Base-by-base conservation (phyloP, 1,140 invertebrate species). In the Oscheius sp. region DNA sequence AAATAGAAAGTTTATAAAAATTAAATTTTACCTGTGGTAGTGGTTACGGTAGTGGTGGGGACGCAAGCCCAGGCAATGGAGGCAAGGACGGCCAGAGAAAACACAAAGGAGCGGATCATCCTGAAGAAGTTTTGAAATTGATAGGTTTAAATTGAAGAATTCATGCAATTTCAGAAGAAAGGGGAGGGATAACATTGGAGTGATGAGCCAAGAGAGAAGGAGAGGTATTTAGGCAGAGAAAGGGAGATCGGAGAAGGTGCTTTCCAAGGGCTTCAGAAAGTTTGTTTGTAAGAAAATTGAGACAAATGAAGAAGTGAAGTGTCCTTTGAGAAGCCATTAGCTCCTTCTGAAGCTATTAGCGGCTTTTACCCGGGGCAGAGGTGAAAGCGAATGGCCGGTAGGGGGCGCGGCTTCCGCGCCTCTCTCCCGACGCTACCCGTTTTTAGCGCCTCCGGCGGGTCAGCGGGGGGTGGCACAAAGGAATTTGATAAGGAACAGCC, bases 401-500 rank as follows among this genome's bases (percentile, higher is more conserved):
- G 7, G 23, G 28, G 49, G 49, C 4, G 49, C n/a, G 49, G 49
- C 15, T 55, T 26, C 4, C 7, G 49, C 4, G 49, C n/a, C n/a
- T n/a, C n/a, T n/a, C n/a, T n/a, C n/a, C n/a, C n/a, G 49, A 42
- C 49, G 49, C 15, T 55, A 20, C 49, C 23, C 49, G 49, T 55
- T 55, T 55, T 55, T 55, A 55, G 49, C 49, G n/a, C n/a, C 49
- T n/a, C 38, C 15, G 49, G 28, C 23, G 23, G 49, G 49, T 55
- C 49, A 23, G 7, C 49, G 7, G 23, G 7, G 49, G 49, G 49
- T 7, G 49, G 49, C 49, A 55, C 49, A 55, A 55, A 13, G 49
- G 49, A 55, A 55, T 55, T 55, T 55, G 49, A 55, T 55, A 55
- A 55, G 49, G 49, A 55, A 55, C 49, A 55, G 49, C 28, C 49